These are phyloP conservation scores for Hexactinellida sp. DNA, from an alignment of 37 sponge, comb jelly and placozoan species.

Conservation along the genomic window DNA sequence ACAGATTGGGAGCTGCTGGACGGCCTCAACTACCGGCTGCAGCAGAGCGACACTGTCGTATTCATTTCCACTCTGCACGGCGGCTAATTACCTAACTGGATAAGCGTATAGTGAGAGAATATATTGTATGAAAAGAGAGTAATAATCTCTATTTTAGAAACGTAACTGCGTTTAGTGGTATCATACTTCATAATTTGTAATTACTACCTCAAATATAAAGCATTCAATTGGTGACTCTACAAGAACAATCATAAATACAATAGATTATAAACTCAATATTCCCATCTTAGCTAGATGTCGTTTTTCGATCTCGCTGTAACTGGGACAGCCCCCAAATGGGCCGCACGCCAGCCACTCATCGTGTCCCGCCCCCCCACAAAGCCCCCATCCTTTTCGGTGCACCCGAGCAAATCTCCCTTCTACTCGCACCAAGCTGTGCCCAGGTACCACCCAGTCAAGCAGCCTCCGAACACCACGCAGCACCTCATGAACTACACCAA, in stretches of 20 bases:
- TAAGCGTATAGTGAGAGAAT: neutral
- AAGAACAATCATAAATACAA: too few relatives aligned
- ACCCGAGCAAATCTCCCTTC: neutral
- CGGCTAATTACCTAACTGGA: constrained; percentile 33
- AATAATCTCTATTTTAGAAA: neutral
- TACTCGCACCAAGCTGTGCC: neutral
- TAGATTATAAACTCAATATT: too few relatives aligned
- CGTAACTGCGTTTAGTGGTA: neutral
- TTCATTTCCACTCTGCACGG: constrained; percentile 99
- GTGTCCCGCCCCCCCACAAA: neutral
- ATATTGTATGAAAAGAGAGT: neutral
- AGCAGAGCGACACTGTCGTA: constrained; percentile 56
- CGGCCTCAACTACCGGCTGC: constrained; percentile 65
- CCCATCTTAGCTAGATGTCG: neutral
- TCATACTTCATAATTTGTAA: neutral
- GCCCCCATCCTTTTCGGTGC: neutral
- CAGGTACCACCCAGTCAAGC: neutral
- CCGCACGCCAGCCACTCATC: neutral
- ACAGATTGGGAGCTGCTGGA: constrained; percentile 95
- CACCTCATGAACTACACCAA: constrained; percentile 17
- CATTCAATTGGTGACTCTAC: too few relatives aligned
- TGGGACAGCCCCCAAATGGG: neutral
- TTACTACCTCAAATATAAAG: too few relatives aligned
- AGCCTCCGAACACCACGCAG: neutral
- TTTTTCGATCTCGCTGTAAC: constrained; percentile 3